Base-by-base conservation (phyloP, 2,888 invertebrate genomes). In the Luperina testacea region DNA sequence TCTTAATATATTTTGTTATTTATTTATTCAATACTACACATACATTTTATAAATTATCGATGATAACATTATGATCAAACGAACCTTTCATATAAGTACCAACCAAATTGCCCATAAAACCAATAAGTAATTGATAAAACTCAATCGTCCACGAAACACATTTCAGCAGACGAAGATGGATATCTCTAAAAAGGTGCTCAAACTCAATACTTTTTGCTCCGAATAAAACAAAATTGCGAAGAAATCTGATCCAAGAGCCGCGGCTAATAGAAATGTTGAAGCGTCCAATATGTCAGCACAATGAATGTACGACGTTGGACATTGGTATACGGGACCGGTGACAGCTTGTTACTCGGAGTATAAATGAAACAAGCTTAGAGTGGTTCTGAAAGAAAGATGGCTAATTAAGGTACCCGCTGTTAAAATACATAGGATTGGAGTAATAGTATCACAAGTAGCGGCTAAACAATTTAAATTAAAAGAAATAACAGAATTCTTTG, bases 271-370 rank as follows among this genome's bases (percentile, higher is more conserved):
- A 77, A 81, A 75, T 7, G 59, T 71, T 69, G 53, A 74, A 61
- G 53, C n/a, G 68, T 72, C 76, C 74, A 72, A 85, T 76, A 87
- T 70, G 63, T 83, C 77, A 84, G 48, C 63, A 80, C 80, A 71
- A 79, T 80, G 15, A 80, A 76, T 86, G 70, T 72, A 61, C 72
- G 74, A 61, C 51, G 27, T n/a, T 48, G 63, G 77, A 76, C 64
- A 72, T 1, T 57, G 59, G 71, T 84, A 68, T 59, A 75, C 61
- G 64, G 57, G 32, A 75, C 64, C n/a, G 24, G 51, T 51, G 73
- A 73, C 59, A 75, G 72, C 59, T 81, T 64, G 38, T 48, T 61
- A 57, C 65, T 42, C 20, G 7, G 32, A 68, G 64, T 80, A 72
- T 61, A 59, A 75, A 82, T 84, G 45, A 65, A 74, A 69, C 59